Evolutionary conservation across 2,113 vertebrate genomes (phyloP).

Genomic region (Phrynocephalus versicolor): DNA sequence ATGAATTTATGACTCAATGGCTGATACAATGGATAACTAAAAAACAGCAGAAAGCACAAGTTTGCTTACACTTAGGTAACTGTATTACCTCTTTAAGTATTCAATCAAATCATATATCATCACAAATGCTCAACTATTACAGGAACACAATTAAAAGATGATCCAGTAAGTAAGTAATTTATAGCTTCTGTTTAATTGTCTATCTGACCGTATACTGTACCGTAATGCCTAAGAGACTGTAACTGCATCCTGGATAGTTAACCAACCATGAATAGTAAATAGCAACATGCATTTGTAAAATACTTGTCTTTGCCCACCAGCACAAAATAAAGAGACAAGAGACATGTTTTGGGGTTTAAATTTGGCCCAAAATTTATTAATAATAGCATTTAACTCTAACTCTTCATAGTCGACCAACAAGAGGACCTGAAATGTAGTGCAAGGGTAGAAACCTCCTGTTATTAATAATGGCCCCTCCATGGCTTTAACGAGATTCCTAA

Average conservation of each 20-base stretch:
- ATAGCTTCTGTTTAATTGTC: constrained; percentile 47
- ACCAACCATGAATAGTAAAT: background rate
- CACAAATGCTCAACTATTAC: constrained; percentile 30
- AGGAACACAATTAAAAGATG: constrained; percentile 52
- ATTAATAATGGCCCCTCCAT: too few relatives aligned
- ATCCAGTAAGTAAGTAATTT: constrained; percentile 34
- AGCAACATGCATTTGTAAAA: background rate
- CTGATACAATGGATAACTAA: constrained; percentile 26
- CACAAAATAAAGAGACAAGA: too few relatives aligned
- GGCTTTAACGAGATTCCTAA: too few relatives aligned
- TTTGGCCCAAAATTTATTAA: too few relatives aligned
- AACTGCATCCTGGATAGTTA: constrained; percentile 42
- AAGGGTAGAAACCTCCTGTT: too few relatives aligned
- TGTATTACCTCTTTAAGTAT: constrained; percentile 22
- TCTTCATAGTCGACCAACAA: too few relatives aligned
- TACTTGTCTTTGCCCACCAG: too few relatives aligned
- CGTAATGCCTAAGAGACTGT: constrained; percentile 33
- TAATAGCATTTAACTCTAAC: too few relatives aligned
- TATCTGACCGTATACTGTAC: constrained; percentile 26
- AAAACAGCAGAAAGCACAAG: constrained; percentile 22
- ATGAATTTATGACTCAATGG: background rate
- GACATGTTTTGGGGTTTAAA: too few relatives aligned
- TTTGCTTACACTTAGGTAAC: constrained; percentile 37
- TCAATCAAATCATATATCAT: constrained; percentile 49
- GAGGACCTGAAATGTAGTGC: too few relatives aligned